Conservation (phyloP, 2,113 vertebrate genomes). For the Varanus komodoensis region DNA sequence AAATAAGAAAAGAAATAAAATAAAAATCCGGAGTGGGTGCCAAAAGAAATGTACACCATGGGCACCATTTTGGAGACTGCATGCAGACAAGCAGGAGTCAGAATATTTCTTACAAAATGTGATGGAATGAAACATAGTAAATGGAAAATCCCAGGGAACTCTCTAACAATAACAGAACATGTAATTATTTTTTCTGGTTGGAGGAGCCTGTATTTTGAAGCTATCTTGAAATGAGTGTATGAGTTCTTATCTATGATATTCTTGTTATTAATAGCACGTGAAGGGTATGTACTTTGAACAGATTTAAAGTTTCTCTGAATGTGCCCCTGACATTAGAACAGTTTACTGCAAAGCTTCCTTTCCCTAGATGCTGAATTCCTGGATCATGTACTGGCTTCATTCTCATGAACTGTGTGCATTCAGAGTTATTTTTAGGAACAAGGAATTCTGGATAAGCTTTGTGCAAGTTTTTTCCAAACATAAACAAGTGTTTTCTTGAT, state of each 20-base stretch:
- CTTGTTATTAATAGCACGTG: accelerated
- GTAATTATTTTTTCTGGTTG: not conserved
- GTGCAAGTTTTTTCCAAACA: not conserved
- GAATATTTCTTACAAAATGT: not conserved
- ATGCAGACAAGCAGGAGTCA: not conserved
- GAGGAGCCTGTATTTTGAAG: not conserved
- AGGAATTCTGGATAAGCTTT: not conserved
- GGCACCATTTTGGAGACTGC: not conserved
- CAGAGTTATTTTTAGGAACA: not conserved
- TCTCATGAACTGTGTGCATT: not conserved
- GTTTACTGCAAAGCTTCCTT: not conserved
- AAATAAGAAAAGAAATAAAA: too few species aligned
- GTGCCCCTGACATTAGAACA: not conserved
- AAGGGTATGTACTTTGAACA: not conserved
- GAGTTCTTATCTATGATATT: not conserved
- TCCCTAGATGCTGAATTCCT: not conserved
- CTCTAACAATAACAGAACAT: not conserved
- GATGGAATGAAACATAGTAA: not conserved
- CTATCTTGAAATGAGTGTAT: not conserved
- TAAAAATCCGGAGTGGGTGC: too few species aligned
- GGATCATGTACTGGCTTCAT: not conserved
- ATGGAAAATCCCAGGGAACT: not conserved
- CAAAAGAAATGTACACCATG: too few species aligned
- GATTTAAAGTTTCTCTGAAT: not conserved
- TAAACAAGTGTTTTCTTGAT: not conserved